Base-by-base conservation (phyloP, 2,113 vertebrate species). In the Gymnorhina tibicen region DNA sequence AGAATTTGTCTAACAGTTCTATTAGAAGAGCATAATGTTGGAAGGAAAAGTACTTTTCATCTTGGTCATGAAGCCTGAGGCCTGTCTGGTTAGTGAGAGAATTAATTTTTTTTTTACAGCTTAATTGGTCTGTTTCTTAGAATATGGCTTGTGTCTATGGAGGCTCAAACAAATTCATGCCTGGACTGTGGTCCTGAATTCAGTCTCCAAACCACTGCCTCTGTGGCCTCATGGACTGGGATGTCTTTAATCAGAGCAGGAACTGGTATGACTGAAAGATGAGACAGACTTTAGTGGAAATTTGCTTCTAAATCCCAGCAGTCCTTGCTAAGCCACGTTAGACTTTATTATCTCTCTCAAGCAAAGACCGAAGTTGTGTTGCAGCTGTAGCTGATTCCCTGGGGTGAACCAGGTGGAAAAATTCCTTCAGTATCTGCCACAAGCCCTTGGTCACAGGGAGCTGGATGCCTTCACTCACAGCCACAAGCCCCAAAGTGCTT, bases 31-130 rank as follows among this genome's bases (percentile, higher is more conserved):
- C 50, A 58, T 73, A 53, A 90, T 49, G 59, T 80, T 88, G 72
- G 39, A 91, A 88, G 79, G 42, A 88, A 67, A 91, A 95, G 50
- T 59, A 59, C 68, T 83, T 95, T 55, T 94, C 86, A 62, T 90
- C 72, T 73, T 70, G 59, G 68, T 81, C 19, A 10, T 56, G 49
- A 78, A 39, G 83, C 81, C 83, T 44, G 44, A 85, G 81, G 91
- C 77, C n/a, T 46, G 84, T 85, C 85, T 91, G 69, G 44, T 81
- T 91, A 89, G 73, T 46, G 53, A 67, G 32, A 85, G 66, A 94
- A 91, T 55, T 4, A 27, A 2, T 10, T 17, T 26, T 50, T 50
- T 90, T 92, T 89, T 84, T 70, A 47, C 32, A 68, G 81, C 19
- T 49, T 94, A 91, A 95, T 85, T 87, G 49, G 52, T 79, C 73